Conservation (phyloP, 1,140 invertebrate species). For the Phenacoccus solenopsis region DNA sequence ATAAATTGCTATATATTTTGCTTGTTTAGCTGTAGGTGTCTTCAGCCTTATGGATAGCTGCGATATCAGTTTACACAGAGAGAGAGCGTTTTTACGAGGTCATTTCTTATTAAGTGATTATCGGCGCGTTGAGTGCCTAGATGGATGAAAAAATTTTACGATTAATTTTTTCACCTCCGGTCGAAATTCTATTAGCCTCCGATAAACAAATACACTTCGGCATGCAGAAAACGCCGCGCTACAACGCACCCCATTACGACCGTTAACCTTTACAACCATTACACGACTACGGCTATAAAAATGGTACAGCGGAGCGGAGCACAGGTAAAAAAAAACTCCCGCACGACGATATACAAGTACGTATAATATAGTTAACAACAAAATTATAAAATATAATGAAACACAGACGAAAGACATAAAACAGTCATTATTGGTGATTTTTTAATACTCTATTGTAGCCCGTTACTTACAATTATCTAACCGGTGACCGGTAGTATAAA, state of each 20-base stretch:
- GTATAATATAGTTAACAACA: not conserved
- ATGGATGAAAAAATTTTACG: not conserved
- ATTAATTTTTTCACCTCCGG: not conserved
- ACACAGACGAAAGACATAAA: not conserved
- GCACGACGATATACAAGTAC: not conserved
- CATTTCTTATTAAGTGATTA: not conserved
- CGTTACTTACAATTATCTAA: not conserved
- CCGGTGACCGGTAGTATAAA: conserved; percentile 9
- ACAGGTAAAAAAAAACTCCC: not conserved
- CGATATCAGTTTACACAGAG: not conserved
- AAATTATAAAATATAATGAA: not conserved
- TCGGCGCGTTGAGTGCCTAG: not conserved
- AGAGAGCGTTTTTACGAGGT: too few species aligned
- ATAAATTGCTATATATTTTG: not conserved
- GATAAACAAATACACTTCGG: not conserved
- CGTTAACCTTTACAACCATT: not conserved
- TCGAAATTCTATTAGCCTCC: not conserved
- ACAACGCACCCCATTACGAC: not conserved
- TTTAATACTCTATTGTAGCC: conserved; percentile 11
- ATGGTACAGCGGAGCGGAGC: too few species aligned
- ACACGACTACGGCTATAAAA: not conserved
- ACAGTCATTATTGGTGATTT: conserved; percentile 16
- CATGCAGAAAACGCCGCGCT: not conserved
- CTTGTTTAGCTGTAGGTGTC: not conserved
- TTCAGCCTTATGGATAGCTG: too few species aligned